These are phyloP conservation scores for Psylliodes chrysocephalus DNA, from an alignment of 2,888 invertebrate genomes.

Conservation along the genomic window DNA sequence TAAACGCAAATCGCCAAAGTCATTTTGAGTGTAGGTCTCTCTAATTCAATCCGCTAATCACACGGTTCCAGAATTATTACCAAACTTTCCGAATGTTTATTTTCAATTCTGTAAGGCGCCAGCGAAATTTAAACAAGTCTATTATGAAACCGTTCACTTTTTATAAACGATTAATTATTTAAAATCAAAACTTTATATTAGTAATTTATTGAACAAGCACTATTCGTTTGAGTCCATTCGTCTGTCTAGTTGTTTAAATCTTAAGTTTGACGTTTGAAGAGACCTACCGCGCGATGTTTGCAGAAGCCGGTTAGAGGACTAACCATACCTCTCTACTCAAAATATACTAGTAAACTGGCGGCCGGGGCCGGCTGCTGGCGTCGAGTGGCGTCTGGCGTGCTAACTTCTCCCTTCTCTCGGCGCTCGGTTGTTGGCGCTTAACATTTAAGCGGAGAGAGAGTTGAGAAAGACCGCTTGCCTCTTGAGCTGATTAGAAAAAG, in stretches of 20 bases:
- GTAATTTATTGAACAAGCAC: background rate
- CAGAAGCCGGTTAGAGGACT: background rate
- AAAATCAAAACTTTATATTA: background rate
- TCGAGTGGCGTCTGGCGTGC: no score
- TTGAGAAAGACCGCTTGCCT: background rate
- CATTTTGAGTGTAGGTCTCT: conserved; percentile 6
- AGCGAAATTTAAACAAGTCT: background rate
- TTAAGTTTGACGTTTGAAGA: background rate
- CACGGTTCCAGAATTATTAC: background rate
- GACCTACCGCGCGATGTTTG: background rate
- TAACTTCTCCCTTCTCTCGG: no score
- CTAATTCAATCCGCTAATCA: background rate
- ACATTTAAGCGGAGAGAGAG: conserved; percentile 6
- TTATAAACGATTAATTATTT: background rate
- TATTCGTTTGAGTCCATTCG: background rate
- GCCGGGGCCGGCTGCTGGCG: no score
- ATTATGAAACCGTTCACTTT: background rate
- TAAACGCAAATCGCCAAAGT: conserved; percentile 25
- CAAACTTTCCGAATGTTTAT: background rate
- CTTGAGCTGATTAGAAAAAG: conserved; percentile 22
- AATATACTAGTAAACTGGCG: background rate
- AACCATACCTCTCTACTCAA: background rate
- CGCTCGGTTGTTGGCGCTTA: background rate
- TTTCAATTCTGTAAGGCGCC: conserved; percentile 5
- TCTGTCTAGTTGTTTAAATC: no score